phyloP scores from a whole-genome alignment of 2,113 vertebrate species.

The Todiramphus saurophagus region DNA sequence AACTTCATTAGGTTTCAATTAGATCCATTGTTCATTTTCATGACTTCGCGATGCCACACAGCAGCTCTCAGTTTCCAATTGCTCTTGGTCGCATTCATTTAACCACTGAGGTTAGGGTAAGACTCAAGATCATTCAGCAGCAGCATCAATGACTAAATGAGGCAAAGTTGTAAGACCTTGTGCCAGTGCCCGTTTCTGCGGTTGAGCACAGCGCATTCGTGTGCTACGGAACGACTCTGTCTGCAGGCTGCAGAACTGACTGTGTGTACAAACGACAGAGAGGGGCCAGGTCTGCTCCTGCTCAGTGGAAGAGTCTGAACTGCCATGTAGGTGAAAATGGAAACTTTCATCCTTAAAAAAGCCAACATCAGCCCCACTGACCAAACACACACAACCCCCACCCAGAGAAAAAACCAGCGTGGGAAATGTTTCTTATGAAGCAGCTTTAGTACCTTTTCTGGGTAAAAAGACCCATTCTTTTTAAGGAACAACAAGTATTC shows the following conservation, averaged over 20 bases:
- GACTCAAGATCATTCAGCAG: background rate
- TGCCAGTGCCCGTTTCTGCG: background rate
- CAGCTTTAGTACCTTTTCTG: background rate
- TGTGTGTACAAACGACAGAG: background rate
- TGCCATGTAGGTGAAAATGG: background rate
- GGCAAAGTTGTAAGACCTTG: background rate
- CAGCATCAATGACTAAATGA: background rate
- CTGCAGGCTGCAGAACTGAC: background rate
- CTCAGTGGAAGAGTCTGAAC: background rate
- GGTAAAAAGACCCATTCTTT: background rate
- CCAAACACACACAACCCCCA: background rate
- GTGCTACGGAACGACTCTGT: background rate
- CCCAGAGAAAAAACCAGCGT: fast-evolving
- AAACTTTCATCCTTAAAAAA: background rate
- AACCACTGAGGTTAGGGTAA: background rate
- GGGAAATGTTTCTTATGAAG: background rate
- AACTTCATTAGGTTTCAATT: background rate
- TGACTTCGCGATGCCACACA: background rate
- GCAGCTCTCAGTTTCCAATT: background rate
- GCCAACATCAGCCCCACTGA: no score
- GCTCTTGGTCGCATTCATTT: background rate
- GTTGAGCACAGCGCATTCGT: background rate
- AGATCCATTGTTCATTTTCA: background rate
- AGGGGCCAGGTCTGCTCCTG: background rate
- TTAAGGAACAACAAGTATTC: background rate